Evolutionary conservation across 2,113 vertebrate species (phyloP).

Genomic region (Sinocyclocheilus anshuiensis): DNA sequence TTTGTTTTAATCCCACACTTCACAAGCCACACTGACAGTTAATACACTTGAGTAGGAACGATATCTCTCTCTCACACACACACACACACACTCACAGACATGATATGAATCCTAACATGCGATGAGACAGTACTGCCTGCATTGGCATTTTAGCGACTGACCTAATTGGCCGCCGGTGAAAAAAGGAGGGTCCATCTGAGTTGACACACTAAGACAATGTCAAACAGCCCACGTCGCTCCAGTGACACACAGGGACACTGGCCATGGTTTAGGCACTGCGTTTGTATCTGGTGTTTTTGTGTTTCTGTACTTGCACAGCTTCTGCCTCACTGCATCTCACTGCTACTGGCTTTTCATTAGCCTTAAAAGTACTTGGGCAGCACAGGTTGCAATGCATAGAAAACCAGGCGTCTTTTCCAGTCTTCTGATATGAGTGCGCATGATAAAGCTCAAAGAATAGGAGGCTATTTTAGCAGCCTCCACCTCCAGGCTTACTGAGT

Average conservation of each 20-base stretch:
- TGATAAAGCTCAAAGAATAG: constrained; percentile 35
- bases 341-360: constrained; percentile 33
- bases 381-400: constrained; percentile 17
- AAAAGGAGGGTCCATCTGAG: constrained; percentile 41
- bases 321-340: constrained; percentile 16
- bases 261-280: neutral
- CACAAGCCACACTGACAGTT: constrained; percentile 41
- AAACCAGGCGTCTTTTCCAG: constrained; percentile 41
- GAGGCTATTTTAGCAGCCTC: neutral
- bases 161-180: constrained; percentile 62
- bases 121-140: constrained; percentile 51
- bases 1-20: constrained; percentile 48
- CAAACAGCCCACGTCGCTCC: constrained; percentile 41
- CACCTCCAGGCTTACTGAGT: neutral
- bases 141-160: constrained; percentile 68
- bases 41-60: constrained; percentile 10
- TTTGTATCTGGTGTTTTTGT: neutral
- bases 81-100: constrained; percentile 34
- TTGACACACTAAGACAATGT: constrained; percentile 38
- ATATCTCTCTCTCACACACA: neutral
- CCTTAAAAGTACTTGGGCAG: constrained; percentile 36
- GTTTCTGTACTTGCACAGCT: neutral
- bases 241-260: constrained; percentile 8
- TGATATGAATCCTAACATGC: constrained; percentile 41
- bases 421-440: neutral